These are phyloP conservation scores for Archips xylosteana DNA, from an alignment of 2,888 invertebrate genomes.

Conservation along the genomic window DNA sequence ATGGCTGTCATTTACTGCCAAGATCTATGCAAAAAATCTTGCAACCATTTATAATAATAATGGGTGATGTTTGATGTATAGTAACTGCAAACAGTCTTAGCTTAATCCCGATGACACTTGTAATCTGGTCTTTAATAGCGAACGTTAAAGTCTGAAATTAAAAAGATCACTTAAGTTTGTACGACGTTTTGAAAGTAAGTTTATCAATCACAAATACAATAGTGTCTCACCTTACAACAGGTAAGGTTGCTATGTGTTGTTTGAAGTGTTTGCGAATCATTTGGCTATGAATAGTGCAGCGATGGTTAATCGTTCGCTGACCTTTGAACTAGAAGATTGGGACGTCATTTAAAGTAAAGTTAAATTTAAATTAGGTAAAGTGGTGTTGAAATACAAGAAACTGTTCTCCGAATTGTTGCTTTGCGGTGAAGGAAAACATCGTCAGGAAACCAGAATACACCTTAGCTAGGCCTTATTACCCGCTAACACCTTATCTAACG, in stretches of 20 bases:
- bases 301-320: constrained; percentile 6
- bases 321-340: background rate
- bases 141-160: background rate
- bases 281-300: background rate
- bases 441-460: no score
- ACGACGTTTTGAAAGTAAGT: background rate
- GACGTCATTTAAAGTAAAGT: no score
- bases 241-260: background rate
- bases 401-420: no score
- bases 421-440: no score
- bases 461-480: no score
- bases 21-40: background rate
- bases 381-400: no score
- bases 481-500: no score
- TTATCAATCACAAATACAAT: constrained; percentile 2
- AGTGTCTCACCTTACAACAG: constrained; percentile 12
- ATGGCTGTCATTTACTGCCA: no score
- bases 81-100: background rate
- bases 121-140: background rate
- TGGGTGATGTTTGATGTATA: background rate
- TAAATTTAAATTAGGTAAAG: background rate
- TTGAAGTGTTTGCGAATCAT: background rate
- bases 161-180: background rate
- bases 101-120: background rate
- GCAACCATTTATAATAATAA: background rate